phyloP scores from a whole-genome alignment of 92 coral and sea anemone genomes.

The Siderastrea siderea region DNA sequence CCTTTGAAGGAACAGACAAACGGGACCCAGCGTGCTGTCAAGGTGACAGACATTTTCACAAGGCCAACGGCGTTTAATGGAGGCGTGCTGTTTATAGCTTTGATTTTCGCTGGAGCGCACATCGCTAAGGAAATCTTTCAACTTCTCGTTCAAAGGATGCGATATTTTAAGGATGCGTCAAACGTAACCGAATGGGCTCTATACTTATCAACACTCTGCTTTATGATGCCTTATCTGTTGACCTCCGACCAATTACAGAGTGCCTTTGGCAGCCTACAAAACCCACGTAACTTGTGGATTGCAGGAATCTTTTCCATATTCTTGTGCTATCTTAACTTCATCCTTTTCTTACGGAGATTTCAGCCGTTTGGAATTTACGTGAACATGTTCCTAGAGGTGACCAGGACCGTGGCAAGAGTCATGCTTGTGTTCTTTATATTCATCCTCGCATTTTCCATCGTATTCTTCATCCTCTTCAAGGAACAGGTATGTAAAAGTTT shows the following conservation, averaged over 20 bases:
- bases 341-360: constrained; percentile 75
- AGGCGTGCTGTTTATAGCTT: constrained; percentile 34
- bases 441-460: constrained; percentile 81
- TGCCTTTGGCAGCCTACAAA: constrained; percentile 23
- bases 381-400: constrained; percentile 89
- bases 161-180: constrained; percentile 69
- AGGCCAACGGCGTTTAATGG: constrained; percentile 12
- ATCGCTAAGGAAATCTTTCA: constrained; percentile 81
- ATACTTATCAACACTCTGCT: constrained; percentile 71
- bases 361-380: constrained; percentile 87
- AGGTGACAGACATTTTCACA: constrained; percentile 21
- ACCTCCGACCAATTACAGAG: background rate
- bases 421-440: constrained; percentile 74
- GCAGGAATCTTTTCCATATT: constrained; percentile 64
- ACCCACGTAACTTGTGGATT: constrained; percentile 58
- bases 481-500: constrained; percentile 71
- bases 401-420: constrained; percentile 75
- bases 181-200: constrained; percentile 91
- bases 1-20: background rate
- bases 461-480: constrained; percentile 83
- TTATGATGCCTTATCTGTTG: constrained; percentile 69
- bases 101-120: constrained; percentile 57
- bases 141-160: constrained; percentile 49
- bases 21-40: background rate
- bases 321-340: constrained; percentile 67